phyloP scores from a whole-genome alignment of 2,113 vertebrate genomes.

The Manacus vitellinus region DNA sequence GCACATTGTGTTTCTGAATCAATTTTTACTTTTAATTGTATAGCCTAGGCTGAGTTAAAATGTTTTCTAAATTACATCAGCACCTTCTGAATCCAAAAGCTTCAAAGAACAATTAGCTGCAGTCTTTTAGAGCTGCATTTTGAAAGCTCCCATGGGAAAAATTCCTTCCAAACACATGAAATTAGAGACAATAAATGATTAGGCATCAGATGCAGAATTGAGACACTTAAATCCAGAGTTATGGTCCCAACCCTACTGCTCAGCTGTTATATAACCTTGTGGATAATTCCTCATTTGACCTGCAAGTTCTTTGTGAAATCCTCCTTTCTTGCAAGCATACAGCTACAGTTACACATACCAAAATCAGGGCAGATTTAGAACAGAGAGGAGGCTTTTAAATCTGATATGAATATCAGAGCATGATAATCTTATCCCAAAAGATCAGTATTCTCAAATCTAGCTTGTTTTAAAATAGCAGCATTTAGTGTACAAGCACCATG shows the following conservation, averaged over 20 bases:
- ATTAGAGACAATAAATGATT: neutral
- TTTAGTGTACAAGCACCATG: neutral
- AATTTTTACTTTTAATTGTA: neutral
- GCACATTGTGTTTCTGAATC: neutral
- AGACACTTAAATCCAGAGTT: slow-evolving; percentile 24
- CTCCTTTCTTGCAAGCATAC: neutral
- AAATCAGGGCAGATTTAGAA: neutral
- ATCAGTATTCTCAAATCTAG: neutral
- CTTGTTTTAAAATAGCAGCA: neutral
- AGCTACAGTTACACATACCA: neutral
- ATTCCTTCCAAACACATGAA: neutral
- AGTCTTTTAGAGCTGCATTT: neutral
- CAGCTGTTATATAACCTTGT: slow-evolving; percentile 5
- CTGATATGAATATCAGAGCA: neutral
- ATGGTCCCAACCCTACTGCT: neutral
- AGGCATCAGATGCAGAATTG: neutral
- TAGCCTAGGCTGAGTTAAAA: neutral
- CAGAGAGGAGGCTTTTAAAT: neutral
- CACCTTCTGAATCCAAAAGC: neutral
- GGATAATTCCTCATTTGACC: slow-evolving; percentile 20
- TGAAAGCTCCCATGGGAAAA: neutral
- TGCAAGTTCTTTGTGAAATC: neutral
- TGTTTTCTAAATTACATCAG: neutral
- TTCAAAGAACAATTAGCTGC: neutral
- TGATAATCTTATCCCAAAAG: neutral